Conservation (phyloP, 2,797 vertebrate species). For the Semotilus atromaculatus region DNA sequence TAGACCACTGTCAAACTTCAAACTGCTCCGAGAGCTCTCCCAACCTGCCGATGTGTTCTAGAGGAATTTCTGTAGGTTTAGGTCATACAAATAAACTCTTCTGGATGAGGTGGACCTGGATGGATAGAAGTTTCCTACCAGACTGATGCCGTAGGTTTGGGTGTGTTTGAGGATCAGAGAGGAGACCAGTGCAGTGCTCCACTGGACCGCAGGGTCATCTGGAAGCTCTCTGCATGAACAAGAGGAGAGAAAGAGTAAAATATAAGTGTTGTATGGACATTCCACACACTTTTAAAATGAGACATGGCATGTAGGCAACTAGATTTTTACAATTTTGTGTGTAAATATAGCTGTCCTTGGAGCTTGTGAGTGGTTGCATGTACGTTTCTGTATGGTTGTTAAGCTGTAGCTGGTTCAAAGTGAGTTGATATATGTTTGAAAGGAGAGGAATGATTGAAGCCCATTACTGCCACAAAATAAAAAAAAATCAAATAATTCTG, state of each 20-base stretch:
- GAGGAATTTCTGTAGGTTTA: constrained; percentile 8
- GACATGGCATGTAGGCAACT: not conserved
- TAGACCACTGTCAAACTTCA: not conserved
- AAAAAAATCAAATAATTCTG: not conserved
- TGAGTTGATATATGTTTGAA: not conserved
- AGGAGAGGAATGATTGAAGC: not conserved
- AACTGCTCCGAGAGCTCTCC: not conserved
- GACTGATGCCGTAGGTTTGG: constrained; percentile 76
- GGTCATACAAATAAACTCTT: not conserved
- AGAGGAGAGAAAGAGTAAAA: constrained; percentile 9
- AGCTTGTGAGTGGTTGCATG: not conserved
- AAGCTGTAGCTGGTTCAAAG: not conserved
- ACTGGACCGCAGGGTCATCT: constrained; percentile 86
- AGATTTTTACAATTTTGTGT: not conserved
- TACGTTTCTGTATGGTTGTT: not conserved
- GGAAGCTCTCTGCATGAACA: constrained; percentile 82
- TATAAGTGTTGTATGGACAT: not conserved
- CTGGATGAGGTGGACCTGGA: not conserved
- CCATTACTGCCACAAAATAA: not conserved
- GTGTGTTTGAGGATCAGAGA: constrained; percentile 80
- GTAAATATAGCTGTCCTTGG: not conserved
- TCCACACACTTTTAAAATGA: not conserved
- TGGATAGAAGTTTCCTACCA: constrained; percentile 66
- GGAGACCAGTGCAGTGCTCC: constrained; percentile 83
- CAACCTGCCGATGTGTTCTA: not conserved